Conservation (phyloP, 1,140 invertebrate species). For the Charaxes varanes region DNA sequence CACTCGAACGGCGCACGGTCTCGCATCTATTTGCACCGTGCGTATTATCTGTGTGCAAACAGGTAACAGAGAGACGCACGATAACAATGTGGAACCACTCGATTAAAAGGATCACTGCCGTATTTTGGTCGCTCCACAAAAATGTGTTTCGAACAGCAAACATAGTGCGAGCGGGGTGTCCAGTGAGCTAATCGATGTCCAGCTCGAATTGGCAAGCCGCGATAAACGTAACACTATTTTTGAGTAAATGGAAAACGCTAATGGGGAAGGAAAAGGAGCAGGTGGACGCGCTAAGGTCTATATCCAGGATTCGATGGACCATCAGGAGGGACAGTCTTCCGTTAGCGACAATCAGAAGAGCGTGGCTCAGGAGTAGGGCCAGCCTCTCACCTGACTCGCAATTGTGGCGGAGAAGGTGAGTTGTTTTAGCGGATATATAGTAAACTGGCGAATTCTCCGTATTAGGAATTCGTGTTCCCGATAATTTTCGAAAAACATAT, state of each 20-base stretch:
- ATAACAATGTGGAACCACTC: conserved; percentile 28
- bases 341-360: conserved; percentile 39
- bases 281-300: conserved; percentile 10
- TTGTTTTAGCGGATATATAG: no score
- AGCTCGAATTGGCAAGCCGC: conserved; percentile 11
- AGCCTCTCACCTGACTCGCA: conserved; percentile 38
- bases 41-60: conserved; percentile 32
- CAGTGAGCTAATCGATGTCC: conserved; percentile 9
- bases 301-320: conserved; percentile 22
- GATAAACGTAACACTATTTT: conserved; percentile 3
- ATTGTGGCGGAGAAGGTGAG: conserved; percentile 46
- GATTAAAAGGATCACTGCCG: conserved; percentile 13
- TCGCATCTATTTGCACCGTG: conserved; percentile 26
- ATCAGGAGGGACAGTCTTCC: conserved; percentile 52
- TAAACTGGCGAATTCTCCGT: no score
- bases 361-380: conserved; percentile 41
- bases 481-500: no score
- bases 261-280: conserved; percentile 10
- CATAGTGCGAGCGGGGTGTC: background rate
- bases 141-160: conserved; percentile 1
- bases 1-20: no score
- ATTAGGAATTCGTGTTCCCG: no score
- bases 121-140: conserved; percentile 18
- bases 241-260: conserved; percentile 12
- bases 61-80: conserved; percentile 22